A percentile compares a stretch with the other conserved stretches of the same genome.
Conservation (phyloP, 2,797 vertebrate genomes). For the Alauda arvensis region DNA sequence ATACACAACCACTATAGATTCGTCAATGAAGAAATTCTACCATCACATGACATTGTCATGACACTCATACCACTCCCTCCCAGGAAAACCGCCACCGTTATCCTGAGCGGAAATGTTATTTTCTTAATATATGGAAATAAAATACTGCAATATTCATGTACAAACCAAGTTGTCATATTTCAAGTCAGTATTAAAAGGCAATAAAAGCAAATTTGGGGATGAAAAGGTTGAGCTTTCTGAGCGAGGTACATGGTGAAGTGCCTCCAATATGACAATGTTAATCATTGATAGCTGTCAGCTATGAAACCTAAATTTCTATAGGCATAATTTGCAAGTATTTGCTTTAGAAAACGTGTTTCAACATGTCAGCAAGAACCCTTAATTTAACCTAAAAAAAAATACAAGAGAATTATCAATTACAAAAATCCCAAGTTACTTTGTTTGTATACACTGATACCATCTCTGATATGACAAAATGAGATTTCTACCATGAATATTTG, state of each 20-base stretch:
- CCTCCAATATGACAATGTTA: background rate
- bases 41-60: conserved; percentile 84
- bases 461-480: conserved; percentile 18
- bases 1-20: conserved; percentile 77
- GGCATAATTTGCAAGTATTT: conserved; percentile 14
- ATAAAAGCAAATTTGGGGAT: conserved; percentile 63
- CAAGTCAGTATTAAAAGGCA: conserved; percentile 72
- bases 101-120: conserved; percentile 75
- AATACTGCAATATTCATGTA: conserved; percentile 76
- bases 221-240: conserved; percentile 46
- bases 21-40: conserved; percentile 81
- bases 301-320: conserved; percentile 19
- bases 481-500: conserved; percentile 18
- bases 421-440: conserved; percentile 15
- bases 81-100: conserved; percentile 56
- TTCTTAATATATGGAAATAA: conserved; percentile 72
- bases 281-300: background rate
- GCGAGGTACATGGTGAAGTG: background rate
- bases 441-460: background rate
- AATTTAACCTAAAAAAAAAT: conserved; percentile 28
- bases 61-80: conserved; percentile 78
- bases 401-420: conserved; percentile 13
- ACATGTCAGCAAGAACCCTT: conserved; percentile 15
- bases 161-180: conserved; percentile 68
- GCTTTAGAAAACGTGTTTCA: conserved; percentile 47